Conservation (phyloP, 2,888 invertebrate species). For the Athrips mouffetella region DNA sequence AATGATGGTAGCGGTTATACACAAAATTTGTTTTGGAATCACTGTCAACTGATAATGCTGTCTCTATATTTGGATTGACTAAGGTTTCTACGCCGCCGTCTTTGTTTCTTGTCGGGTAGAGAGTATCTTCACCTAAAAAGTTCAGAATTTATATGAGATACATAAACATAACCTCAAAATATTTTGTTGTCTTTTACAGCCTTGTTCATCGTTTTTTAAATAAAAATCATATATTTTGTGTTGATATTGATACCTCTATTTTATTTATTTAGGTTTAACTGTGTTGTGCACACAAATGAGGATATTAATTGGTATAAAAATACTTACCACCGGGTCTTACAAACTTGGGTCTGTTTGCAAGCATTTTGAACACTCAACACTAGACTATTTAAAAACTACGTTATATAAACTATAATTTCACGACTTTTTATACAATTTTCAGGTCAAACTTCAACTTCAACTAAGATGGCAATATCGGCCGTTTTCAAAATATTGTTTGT, state of each 20-base stretch:
- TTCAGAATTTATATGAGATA: conserved; percentile 14
- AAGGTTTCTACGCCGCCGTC: conserved; percentile 60
- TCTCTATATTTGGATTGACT: conserved; percentile 57
- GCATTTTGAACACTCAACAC: not conserved
- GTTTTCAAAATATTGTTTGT: too few species aligned
- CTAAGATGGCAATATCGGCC: too few species aligned
- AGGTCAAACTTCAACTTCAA: too few species aligned
- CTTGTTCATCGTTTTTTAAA: not conserved
- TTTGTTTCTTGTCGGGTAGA: conserved; percentile 62
- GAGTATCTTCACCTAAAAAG: conserved; percentile 38
- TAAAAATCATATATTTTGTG: not conserved
- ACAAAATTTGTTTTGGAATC: conserved; percentile 84
- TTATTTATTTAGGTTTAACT: too few species aligned
- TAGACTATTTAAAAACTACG: too few species aligned
- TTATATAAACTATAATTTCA: too few species aligned
- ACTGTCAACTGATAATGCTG: conserved; percentile 70
- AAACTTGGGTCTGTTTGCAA: not conserved
- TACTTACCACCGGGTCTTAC: not conserved
- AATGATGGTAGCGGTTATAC: conserved; percentile 90
- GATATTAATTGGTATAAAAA: not conserved
- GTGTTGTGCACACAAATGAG: too few species aligned
- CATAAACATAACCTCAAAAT: conserved; percentile 17
- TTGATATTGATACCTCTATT: too few species aligned
- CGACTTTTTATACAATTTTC: too few species aligned
- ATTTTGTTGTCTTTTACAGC: not conserved